A percentile compares a stretch with the other conserved stretches of the same genome.
Conservation (phyloP, 2,888 invertebrate genomes). For the Eudemis profundana region DNA sequence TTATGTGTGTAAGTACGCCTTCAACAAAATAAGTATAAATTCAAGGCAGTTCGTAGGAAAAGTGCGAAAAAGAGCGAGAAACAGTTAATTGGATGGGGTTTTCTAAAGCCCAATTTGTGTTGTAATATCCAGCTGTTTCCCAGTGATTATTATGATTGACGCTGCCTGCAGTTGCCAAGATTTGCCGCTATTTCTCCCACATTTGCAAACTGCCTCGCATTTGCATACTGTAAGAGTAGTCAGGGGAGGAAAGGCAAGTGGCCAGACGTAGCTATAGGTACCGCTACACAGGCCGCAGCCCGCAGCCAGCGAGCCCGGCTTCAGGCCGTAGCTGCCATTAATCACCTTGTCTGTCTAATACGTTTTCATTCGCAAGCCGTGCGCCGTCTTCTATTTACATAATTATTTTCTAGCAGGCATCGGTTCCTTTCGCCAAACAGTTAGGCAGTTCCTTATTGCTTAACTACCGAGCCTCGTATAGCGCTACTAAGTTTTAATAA, state of each 20-base stretch:
- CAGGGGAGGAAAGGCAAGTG: conserved; percentile 40
- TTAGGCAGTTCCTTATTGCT: conserved; percentile 63
- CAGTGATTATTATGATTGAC: conserved; percentile 73
- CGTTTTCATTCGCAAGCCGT: conserved; percentile 78
- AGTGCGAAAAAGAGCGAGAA: not conserved
- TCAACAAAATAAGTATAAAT: not conserved
- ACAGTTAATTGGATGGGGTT: conserved; percentile 37
- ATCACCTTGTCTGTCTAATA: conserved; percentile 83
- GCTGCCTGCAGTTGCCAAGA: conserved; percentile 71
- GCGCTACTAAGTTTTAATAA: conserved; percentile 79
- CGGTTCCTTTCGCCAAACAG: conserved; percentile 63
- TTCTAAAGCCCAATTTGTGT: conserved; percentile 45
- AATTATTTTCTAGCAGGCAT: conserved; percentile 79
- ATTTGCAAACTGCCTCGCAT: conserved; percentile 74
- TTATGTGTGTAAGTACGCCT: not conserved
- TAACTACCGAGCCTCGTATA: conserved; percentile 66
- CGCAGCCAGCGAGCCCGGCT: conserved; percentile 55
- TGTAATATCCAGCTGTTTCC: conserved; percentile 61
- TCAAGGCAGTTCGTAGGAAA: not conserved
- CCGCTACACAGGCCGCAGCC: conserved; percentile 15
- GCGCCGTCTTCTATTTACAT: conserved; percentile 77
- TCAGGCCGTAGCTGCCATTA: conserved; percentile 73
- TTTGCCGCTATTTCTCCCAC: conserved; percentile 68
- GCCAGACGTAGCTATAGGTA: conserved; percentile 27
- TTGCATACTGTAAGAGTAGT: conserved; percentile 68